Evolutionary conservation across 2,797 vertebrate species (phyloP), one percentile per base, ranked within the genome.

Genomic region (Brachymystax lenok): DNA sequence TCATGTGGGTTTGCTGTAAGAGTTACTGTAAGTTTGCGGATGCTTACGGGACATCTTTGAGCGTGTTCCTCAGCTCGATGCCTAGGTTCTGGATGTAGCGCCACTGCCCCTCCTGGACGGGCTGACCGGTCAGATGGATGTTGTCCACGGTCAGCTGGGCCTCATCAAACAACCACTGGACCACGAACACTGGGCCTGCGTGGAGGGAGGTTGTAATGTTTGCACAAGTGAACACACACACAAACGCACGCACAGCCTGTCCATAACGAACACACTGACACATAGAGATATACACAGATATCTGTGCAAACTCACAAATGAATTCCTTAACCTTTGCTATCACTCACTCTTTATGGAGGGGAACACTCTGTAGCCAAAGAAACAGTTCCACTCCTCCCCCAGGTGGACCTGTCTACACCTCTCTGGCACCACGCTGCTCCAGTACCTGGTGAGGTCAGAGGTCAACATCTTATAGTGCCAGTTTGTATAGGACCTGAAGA

Each of bases 81-180:
- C 97, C 97, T 84, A 99, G 84, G 77, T 97, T 98, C 91, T 99
- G 97, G 81, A 99, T 98, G 92, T 99, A 99, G 69, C 97, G 95
- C 97, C 97, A 98, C 87, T 99, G 97, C 69, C 96, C 96, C 51
- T 99, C 98, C 91, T 98, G 98, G 61, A 99, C 95, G 0, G 97
- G 97, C 88, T 99, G 98, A 0, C 98, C 98, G 2, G 96, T 98
- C 70, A 99, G 93, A 89, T 98, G 97, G 3, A 98, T 96, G 12
- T 99, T 99, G 92, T 99, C 98, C 68, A 98, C 97, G 0, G 96
- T 97, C 79, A 99, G 86, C 92, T 99, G 98, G 46, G 98, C 98
- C 86, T 99, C 98, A 8, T 99, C 98, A 1, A 99, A 99, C 76
- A 99, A 92, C 98, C 98, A 99, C 86, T 99, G 98, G 0, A 99